phyloP scores from a whole-genome alignment of 2,888 invertebrate genomes.

The Pycnomerus fuliginosus region DNA sequence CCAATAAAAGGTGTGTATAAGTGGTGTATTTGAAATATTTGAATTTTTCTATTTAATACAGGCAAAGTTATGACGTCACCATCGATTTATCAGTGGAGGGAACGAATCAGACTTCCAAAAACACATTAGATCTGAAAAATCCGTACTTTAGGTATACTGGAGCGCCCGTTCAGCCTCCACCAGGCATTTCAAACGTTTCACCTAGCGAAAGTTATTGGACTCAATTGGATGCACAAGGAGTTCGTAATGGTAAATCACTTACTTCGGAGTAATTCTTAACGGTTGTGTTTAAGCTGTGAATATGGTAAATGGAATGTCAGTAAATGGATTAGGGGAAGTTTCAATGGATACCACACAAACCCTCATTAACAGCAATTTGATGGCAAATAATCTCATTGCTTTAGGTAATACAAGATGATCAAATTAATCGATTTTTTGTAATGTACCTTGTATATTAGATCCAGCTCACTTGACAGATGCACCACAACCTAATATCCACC shows the following conservation, averaged over 20 bases:
- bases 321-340: slow-evolving; percentile 72
- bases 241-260: slow-evolving; percentile 48
- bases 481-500: slow-evolving; percentile 63
- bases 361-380: slow-evolving; percentile 55
- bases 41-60: slow-evolving; percentile 42
- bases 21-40: not conserved
- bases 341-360: slow-evolving; percentile 67
- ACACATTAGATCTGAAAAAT: slow-evolving; percentile 95
- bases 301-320: slow-evolving; percentile 74
- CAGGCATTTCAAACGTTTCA: slow-evolving; percentile 75
- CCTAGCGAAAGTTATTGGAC: slow-evolving; percentile 94
- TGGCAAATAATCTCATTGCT: slow-evolving; percentile 53
- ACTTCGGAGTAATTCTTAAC: slow-evolving; percentile 1
- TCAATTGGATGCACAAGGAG: slow-evolving; percentile 75
- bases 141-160: slow-evolving; percentile 97
- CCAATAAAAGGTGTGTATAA: slow-evolving; percentile 78
- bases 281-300: slow-evolving; percentile 58
- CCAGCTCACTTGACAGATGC: slow-evolving; percentile 49
- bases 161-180: slow-evolving; percentile 88
- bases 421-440: slow-evolving; percentile 1
- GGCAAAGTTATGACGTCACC: slow-evolving; percentile 98
- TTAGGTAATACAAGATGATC: slow-evolving; percentile 34
- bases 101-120: slow-evolving; percentile 79
- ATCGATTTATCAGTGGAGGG: slow-evolving; percentile 92
- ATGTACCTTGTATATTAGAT: slow-evolving; percentile 39